Conservation (phyloP, 2,888 invertebrate genomes). For the Synergus umbraculus region DNA sequence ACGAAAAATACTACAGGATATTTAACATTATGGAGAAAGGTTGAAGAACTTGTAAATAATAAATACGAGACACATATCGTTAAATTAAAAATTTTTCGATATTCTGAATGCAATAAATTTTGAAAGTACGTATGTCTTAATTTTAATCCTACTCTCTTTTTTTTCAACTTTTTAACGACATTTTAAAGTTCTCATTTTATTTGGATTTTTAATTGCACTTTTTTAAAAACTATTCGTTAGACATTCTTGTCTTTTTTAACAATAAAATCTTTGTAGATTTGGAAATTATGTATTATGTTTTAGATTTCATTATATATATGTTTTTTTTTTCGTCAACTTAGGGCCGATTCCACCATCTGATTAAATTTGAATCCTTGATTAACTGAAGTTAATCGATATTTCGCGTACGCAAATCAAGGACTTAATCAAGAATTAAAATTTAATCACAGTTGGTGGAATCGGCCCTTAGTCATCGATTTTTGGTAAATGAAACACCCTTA, state of each 20-base stretch:
- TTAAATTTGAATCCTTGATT: too few species aligned
- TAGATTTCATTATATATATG: neutral
- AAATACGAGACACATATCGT: conserved; percentile 27
- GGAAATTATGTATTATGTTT: neutral
- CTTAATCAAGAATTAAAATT: too few species aligned
- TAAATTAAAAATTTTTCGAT: neutral
- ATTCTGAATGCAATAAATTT: neutral
- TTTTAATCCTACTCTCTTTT: conserved; percentile 4
- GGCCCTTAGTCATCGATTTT: neutral
- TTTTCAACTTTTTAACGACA: neutral
- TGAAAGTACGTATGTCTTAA: conserved; percentile 8
- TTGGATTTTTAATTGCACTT: neutral
- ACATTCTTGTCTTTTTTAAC: too few species aligned
- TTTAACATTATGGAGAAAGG: neutral
- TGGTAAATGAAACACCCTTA: neutral
- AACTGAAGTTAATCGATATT: too few species aligned
- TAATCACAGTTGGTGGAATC: too few species aligned
- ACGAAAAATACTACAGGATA: neutral
- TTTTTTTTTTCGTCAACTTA: neutral
- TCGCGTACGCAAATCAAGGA: too few species aligned
- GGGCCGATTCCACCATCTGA: too few species aligned
- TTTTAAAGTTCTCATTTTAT: neutral
- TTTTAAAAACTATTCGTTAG: too few species aligned
- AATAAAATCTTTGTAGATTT: neutral
- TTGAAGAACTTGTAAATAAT: conserved; percentile 27